Base-by-base conservation (phyloP, 2,888 invertebrate species). In the Uloborus plumipes region DNA sequence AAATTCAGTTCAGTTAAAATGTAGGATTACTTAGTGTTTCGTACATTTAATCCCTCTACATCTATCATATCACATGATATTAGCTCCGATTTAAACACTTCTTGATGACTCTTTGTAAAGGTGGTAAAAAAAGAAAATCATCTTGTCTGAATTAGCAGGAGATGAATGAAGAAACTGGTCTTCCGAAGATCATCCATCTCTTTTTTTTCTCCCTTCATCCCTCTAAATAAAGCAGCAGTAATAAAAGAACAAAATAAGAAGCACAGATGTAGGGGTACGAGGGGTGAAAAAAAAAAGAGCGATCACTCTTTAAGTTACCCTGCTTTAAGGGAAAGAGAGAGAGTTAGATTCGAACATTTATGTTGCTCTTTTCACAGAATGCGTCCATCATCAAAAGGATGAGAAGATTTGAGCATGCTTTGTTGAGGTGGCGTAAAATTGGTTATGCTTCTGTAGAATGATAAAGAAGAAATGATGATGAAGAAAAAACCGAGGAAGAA, bases 351-450 rank as follows among this genome's bases (percentile, higher is more conserved):
- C 62, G 67, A 64, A 58, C 80, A 81, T 81, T 81, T 81, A 74
- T 81, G 74, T 81, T 81, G 80, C 80, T 81, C 74, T 81, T 81
- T 81, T 81, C 80, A 74, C 80, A 74, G 75, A 81, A 81, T 50
- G 74, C 64, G 69, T 61, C 59, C 80, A 70, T 81, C 80, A 70
- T 81, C 80, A 70, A 69, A 70, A 39, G 67, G 51, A 62, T 51
- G 53, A 39, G 69, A 65, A 53, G 75, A 76, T 76, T 76, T 76
- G 76, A 69, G 67, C 69, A 76, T 69, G 70, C 70, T 64, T 71
- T 78, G 77, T 78, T 78, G 77, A 78, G 77, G 76, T 76, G 69
- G 69, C 62, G 73, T 74, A 75, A 81, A 81, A 81, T 81, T 74
- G 80, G 80, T 81, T 80, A 76, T 71, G 55, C 64, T 65, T 62